Conservation (phyloP, 2,113 vertebrate genomes). For the Lasiurus cinereus region DNA sequence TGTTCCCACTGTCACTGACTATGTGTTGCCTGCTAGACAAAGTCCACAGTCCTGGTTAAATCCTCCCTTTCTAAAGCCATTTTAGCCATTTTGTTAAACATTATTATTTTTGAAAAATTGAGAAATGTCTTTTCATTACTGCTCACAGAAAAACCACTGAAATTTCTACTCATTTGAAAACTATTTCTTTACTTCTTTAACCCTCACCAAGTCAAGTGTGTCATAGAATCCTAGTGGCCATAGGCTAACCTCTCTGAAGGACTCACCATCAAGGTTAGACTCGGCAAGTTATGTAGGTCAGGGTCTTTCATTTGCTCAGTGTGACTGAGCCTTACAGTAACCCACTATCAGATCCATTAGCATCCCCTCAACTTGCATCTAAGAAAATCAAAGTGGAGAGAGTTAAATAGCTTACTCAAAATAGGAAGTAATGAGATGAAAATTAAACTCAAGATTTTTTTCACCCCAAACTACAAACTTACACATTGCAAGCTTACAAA, state of each 20-base stretch:
- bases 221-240: not conserved
- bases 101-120: slow-evolving; percentile 65
- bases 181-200: slow-evolving; percentile 55
- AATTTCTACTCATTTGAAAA: slow-evolving; percentile 67
- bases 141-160: not conserved
- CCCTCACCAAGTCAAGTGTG: not conserved
- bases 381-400: not conserved
- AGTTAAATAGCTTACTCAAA: slow-evolving; percentile 23
- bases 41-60: slow-evolving; percentile 15
- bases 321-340: not conserved
- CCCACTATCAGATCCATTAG: not conserved
- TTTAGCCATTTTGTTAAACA: slow-evolving; percentile 45
- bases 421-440: slow-evolving; percentile 1
- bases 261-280: not conserved
- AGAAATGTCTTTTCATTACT: slow-evolving; percentile 53
- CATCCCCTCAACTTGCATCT: not conserved
- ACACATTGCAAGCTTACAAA: not conserved
- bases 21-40: not conserved
- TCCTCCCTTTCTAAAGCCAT: slow-evolving; percentile 20
- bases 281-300: not conserved
- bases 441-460: slow-evolving; percentile 1
- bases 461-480: slow-evolving; percentile 5
- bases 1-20: not conserved
- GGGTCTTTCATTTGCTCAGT: not conserved
- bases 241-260: slow-evolving; percentile 14